phyloP scores from a whole-genome alignment of 2,797 vertebrate species.

The Coregonus ussuriensis region DNA sequence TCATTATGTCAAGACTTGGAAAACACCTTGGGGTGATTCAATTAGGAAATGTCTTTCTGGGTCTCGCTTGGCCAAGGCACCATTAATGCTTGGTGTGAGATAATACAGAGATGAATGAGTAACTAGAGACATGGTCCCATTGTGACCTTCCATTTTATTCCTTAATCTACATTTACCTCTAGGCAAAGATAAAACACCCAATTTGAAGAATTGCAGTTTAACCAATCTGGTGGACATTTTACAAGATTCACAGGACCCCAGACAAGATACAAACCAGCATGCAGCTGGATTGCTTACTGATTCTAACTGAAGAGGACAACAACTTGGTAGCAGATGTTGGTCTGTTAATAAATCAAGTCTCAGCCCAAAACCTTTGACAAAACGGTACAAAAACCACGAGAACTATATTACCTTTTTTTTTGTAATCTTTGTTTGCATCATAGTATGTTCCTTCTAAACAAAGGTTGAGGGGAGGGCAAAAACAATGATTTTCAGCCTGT shows the following conservation, averaged over 20 bases:
- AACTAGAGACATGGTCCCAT: not conserved
- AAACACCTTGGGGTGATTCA: constrained; percentile 24
- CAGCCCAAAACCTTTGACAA: not conserved
- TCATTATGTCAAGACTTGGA: constrained; percentile 13
- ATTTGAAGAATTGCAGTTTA: not conserved
- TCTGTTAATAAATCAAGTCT: too few relatives aligned
- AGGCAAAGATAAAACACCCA: not conserved
- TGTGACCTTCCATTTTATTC: not conserved
- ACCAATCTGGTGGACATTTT: not conserved
- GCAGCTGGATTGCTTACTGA: not conserved
- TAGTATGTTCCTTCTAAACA: constrained; percentile 10
- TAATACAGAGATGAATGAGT: not conserved
- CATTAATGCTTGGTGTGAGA: not conserved
- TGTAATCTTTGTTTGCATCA: not conserved
- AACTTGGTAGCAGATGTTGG: not conserved
- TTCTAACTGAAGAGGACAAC: not conserved
- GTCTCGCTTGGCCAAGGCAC: not conserved
- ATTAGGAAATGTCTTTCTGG: constrained; percentile 11
- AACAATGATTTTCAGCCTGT: constrained; percentile 16
- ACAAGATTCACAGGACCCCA: not conserved
- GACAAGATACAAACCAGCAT: not conserved
- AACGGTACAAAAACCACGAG: not conserved
- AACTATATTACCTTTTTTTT: not conserved
- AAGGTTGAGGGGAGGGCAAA: not conserved
- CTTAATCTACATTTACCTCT: not conserved